Base-by-base conservation (phyloP, 2,113 vertebrate genomes). In the Papio anubis region DNA sequence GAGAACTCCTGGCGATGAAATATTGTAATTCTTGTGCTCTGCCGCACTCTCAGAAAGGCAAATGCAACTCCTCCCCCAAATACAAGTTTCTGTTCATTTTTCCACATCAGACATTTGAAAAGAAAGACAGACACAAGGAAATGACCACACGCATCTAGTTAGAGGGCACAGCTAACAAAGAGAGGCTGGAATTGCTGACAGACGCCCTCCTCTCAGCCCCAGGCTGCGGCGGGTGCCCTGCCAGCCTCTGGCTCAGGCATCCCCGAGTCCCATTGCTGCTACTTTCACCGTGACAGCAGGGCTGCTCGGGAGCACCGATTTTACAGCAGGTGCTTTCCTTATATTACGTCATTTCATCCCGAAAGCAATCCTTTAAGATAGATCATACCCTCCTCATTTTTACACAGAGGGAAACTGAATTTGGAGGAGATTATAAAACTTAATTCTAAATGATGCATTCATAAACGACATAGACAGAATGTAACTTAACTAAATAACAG, bases 1-100 rank as follows among this genome's bases (percentile, higher is more conserved):
- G 1, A 23, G 32, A 21, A 21, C 40, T 17, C 1, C 0, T 0
- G 1, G 10, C 0, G 7, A 35, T 68, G 45, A 25, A 70, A 27
- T 12, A 17, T 4, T 20, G 5, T 9, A 25, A n/a, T 45, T 16
- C 38, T 45, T 12, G 25, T 38, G 55, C 35, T 21, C 59, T 61
- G 5, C 27, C 1, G 0, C 1, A 3, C 61, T 17, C 7, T 14
- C 4, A 30, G 8, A 16, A 66, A 38, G 8, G 4, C 0, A 59
- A 30, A 32, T 11, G 7, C 5, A 0, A 7, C 1, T 16, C 17
- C 5, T 38, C 40, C 21, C 35, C 50, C 16, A 0, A 23, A 16
- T 2, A 4, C 21, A 27, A 16, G 13, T 25, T 48, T 81, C 75
- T 52, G 6, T 30, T 48, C 5, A 14, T 55, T 61, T 59, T 23